A percentile compares a stretch with the other conserved stretches of the same genome.
Evolutionary conservation across 2,113 vertebrate species (phyloP).

Genomic region (Gavia stellata): DNA sequence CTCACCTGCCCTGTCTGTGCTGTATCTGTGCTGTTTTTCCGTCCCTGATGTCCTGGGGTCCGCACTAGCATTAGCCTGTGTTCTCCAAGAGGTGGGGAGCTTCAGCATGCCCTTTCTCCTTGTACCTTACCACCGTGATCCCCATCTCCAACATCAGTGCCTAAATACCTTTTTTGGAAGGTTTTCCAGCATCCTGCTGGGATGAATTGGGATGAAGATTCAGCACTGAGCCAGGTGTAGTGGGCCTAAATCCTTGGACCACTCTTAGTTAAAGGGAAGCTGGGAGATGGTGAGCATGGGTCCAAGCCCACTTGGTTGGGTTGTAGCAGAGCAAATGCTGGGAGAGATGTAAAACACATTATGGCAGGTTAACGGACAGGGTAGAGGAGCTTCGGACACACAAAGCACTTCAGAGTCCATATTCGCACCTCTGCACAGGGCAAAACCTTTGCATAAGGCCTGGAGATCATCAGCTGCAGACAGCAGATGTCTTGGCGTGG

Average conservation of each 20-base stretch:
- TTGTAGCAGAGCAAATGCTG: background rate
- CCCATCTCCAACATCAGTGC: background rate
- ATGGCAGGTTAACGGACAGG: background rate
- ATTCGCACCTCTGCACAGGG: background rate
- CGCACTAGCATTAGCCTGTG: background rate
- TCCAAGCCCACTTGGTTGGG: background rate
- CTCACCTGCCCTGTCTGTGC: background rate
- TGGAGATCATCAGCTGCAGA: background rate
- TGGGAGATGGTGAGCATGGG: background rate
- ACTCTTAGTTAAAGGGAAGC: background rate
- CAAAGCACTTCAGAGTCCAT: background rate
- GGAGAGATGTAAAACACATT: background rate
- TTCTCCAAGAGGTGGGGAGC: background rate
- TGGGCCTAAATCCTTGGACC: background rate
- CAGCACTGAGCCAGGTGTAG: background rate
- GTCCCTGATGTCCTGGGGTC: background rate
- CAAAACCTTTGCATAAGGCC: background rate
- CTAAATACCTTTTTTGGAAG: background rate
- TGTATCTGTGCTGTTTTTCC: background rate
- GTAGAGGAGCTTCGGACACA: background rate
- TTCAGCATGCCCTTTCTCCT: background rate
- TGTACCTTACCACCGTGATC: background rate
- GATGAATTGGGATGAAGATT: background rate
- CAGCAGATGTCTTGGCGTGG: background rate
- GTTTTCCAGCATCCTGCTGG: background rate